phyloP scores from a whole-genome alignment of 2,888 invertebrate genomes.

The Brachylomia viminalis region DNA sequence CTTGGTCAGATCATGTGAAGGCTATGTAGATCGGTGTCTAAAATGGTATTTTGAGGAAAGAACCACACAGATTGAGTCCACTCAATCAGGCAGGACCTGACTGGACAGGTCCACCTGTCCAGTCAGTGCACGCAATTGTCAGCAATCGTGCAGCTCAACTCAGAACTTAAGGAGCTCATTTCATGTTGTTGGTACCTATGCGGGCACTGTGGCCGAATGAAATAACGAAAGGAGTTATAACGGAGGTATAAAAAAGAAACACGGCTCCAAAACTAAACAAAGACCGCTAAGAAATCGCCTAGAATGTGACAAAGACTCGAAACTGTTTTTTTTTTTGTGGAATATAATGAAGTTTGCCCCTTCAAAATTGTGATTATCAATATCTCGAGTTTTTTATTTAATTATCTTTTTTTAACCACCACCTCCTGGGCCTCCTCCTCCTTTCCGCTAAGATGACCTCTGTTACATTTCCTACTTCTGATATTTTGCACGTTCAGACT shows the following conservation, averaged over 20 bases:
- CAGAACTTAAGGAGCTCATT: too few species aligned
- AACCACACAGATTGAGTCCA: too few species aligned
- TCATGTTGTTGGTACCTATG: background rate
- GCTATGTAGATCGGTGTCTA: too few species aligned
- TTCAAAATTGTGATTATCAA: background rate
- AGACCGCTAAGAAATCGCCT: background rate
- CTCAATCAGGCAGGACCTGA: too few species aligned
- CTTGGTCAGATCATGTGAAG: too few species aligned
- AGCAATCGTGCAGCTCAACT: too few species aligned
- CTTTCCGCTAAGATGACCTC: background rate
- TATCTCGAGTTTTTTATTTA: background rate
- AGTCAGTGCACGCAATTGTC: too few species aligned
- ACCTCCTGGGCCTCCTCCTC: background rate
- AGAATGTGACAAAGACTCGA: background rate
- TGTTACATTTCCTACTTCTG: background rate
- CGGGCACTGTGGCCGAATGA: background rate
- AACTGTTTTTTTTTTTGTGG: background rate
- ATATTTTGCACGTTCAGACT: slow-evolving; percentile 32
- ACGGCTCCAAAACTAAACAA: background rate
- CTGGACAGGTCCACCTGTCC: too few species aligned
- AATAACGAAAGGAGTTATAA: background rate
- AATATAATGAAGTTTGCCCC: too few species aligned
- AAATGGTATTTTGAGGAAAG: too few species aligned
- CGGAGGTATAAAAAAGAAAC: background rate
- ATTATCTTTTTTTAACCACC: background rate